Conservation (phyloP, 2,113 vertebrate species). For the Bungarus multicinctus region DNA sequence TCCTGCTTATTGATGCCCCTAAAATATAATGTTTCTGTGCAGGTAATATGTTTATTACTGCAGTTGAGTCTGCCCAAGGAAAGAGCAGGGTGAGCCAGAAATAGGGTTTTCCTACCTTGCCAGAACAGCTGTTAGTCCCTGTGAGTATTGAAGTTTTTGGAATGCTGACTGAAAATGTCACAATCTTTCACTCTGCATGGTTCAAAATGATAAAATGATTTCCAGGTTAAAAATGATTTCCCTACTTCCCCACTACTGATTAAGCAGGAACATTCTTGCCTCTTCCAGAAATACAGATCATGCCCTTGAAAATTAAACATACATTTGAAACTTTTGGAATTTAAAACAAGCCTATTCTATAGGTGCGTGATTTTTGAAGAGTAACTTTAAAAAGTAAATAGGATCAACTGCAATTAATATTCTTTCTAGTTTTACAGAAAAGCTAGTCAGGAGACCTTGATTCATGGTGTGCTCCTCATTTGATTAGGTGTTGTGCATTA, state of each 20-base stretch:
- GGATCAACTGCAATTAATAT: neutral
- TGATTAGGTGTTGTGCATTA: neutral
- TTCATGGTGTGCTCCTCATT: neutral
- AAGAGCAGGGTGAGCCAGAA: neutral
- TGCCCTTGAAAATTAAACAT: neutral
- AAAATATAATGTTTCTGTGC: neutral
- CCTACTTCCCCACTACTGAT: neutral
- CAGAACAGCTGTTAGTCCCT: neutral
- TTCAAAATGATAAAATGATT: neutral
- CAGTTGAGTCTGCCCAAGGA: neutral
- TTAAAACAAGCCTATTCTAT: neutral
- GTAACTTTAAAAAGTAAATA: neutral
- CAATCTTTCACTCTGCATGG: neutral
- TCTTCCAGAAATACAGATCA: neutral
- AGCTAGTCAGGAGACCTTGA: neutral
- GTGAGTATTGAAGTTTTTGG: neutral
- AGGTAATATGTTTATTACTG: neutral
- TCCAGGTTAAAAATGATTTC: neutral
- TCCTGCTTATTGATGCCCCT: neutral
- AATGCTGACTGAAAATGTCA: neutral
- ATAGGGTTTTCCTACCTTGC: neutral
- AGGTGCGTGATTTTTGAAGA: neutral
- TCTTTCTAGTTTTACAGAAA: neutral
- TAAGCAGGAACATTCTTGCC: neutral
- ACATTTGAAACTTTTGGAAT: neutral